These are phyloP conservation scores for Zaprionus camerounensis DNA, from an alignment of 1,140 invertebrate species.

Conservation along the genomic window DNA sequence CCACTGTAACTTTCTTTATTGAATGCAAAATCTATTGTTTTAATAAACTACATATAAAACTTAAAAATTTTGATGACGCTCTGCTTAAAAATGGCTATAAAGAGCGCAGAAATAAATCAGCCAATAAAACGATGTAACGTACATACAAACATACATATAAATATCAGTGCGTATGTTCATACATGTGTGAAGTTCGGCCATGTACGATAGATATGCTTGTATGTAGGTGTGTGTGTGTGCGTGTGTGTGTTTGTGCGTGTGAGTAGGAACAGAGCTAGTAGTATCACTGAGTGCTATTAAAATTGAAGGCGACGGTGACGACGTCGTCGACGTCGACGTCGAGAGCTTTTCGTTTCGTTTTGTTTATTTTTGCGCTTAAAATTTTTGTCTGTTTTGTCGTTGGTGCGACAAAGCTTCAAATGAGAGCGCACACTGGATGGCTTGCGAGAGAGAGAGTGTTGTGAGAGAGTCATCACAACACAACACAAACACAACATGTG, in stretches of 20 bases:
- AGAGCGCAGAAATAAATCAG: conserved; percentile 59
- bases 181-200: conserved; percentile 3
- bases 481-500: conserved; percentile 73
- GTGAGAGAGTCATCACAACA: conserved; percentile 19
- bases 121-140: conserved; percentile 35
- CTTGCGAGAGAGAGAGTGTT: no score
- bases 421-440: background rate
- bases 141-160: background rate
- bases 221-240: background rate
- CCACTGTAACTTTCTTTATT: background rate
- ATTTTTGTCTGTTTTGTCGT: conserved; percentile 40
- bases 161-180: conserved; percentile 5
- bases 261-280: conserved; percentile 59
- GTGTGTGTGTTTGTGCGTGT: background rate
- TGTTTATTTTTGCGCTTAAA: conserved; percentile 73
- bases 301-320: conserved; percentile 75
- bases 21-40: background rate
- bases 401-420: conserved; percentile 71
- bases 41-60: conserved; percentile 13
- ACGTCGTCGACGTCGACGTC: conserved; percentile 31
- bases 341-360: conserved; percentile 62
- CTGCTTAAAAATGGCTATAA: conserved; percentile 50
- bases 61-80: conserved; percentile 30
- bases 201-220: background rate
- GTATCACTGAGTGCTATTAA: conserved; percentile 62